Evolutionary conservation across 1,140 invertebrate species (phyloP), one percentile per base, ranked within the genome.

Genomic region (Hermetia illucens): DNA sequence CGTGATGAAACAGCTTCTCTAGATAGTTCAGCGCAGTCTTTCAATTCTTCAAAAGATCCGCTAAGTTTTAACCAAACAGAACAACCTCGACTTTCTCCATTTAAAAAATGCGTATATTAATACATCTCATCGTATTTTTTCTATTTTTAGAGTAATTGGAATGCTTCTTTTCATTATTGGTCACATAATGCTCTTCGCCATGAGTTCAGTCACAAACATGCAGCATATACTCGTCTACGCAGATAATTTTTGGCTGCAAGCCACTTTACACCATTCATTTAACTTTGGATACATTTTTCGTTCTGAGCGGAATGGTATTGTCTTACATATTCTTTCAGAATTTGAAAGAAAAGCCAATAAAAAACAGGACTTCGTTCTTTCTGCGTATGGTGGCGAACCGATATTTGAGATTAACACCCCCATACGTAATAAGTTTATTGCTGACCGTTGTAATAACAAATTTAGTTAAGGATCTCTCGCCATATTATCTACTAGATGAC

Each of bases 271-370:
- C 68, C 40, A 55, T 61, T 0, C 56, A 55, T 1, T 43, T 64
- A 3, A 61, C 61, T 1, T 67, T 69, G 4, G 68, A 69, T 36
- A 69, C 65, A 0, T 70, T 53, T 45, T 63, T 69, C 38, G 65
- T 67, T 40, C 35, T 56, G 4, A 63, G 66, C 44, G 68, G 67
- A 6, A 63, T 69, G 42, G 47, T 70, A 1, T 17, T 69, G 9
- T 34, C 55, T 4, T 63, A 62, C 36, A 36, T 60, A 13, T 69
- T 58, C 47, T 53, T 58, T 17, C 62, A 58, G 36, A 33, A 20
- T 38, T 46, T 38, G 40, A 47, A 38, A 22, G 52, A 38, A 34
- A 42, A 45, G 19, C 36, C 51, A 21, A 43, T 53, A 36, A 47
- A 38, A 12, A 42, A 47, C 34, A 32, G 40, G 35, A 42, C 50